Evolutionary conservation across 2,113 vertebrate genomes (phyloP).

Genomic region (Cromileptes altivelis): DNA sequence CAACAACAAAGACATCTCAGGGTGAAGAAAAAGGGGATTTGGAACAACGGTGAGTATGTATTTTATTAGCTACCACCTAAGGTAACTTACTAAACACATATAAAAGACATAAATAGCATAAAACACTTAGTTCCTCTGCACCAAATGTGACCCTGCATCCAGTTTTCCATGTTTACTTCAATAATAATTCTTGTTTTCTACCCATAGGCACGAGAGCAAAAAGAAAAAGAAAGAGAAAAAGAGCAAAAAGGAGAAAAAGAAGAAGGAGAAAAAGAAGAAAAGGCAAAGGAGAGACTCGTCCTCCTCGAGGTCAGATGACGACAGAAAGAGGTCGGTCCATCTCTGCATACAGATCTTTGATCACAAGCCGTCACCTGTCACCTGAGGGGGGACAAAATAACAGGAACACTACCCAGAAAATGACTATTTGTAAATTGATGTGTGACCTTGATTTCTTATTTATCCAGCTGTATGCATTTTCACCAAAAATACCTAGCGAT

Average conservation of each 20-base stretch:
- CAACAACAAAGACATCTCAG: slow-evolving; percentile 64
- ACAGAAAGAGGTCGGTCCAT: slow-evolving; percentile 80
- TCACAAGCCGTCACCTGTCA: not conserved
- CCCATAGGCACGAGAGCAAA: slow-evolving; percentile 60
- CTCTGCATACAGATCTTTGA: not conserved
- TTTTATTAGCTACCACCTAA: too few species aligned
- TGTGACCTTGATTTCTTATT: too few species aligned
- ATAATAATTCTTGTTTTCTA: not conserved
- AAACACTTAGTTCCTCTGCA: not conserved
- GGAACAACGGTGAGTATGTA: slow-evolving; percentile 79
- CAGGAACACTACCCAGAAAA: not conserved
- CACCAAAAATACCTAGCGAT: too few species aligned
- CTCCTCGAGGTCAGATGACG: slow-evolving; percentile 68
- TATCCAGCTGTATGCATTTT: too few species aligned
- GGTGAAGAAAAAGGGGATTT: slow-evolving; percentile 64
- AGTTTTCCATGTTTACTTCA: not conserved
- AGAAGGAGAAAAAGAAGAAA: slow-evolving; percentile 89
- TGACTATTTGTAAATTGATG: too few species aligned
- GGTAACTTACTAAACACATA: not conserved
- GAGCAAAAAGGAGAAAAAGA: slow-evolving; percentile 88
- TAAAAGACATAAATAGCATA: not conserved
- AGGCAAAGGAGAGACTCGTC: slow-evolving; percentile 78
- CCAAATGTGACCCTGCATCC: not conserved
- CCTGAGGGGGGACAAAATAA: not conserved
- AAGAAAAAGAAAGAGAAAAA: slow-evolving; percentile 90